Evolutionary conservation across 2,113 vertebrate species (phyloP), one percentile per base, ranked within the genome.

Genomic region (Eptatretus burgeri): DNA sequence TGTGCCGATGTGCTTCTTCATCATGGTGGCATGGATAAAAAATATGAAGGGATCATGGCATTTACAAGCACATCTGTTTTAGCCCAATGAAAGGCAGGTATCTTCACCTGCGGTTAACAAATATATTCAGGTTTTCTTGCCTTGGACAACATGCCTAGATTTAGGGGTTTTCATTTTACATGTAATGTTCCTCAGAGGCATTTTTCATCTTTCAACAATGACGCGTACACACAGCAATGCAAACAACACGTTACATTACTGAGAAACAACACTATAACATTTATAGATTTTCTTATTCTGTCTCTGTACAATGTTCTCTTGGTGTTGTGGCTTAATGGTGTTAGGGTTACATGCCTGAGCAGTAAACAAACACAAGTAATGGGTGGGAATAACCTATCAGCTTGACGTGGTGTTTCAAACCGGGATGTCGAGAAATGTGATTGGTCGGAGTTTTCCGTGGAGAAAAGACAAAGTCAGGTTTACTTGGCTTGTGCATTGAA

Each of bases 191-290:
- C 27, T 41, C 27, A 41, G 27, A 41, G 27, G 27, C 27, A 41
- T 41, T 41, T 41, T 60, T n/a, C 56, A 60, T 17, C 56, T 60
- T 60, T 60, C 56, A 60, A 60, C 56, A 60, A 60, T 60, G 56
- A 60, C 56, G 20, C 20, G 56, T 60, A 60, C 20, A 60, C 56
- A 60, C 56, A 60, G 56, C 56, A 60, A 60, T 60, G 56, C 56
- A 60, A 60, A 60, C 56, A 60, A 20, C 56, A 60, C 56, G 56
- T n/a, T 17, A 60, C 56, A 60, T 60, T 60, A 60, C 56, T 60
- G 56, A 60, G 56, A 60, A 60, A 60, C 56, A 60, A 60, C 56
- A 60, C 56, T 60, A 60, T n/a, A 60, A 60, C 56, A 60, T 60
- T 60, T 60, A 60, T 20, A 60, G 56, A 17, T 60, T 60, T 20